phyloP scores from a whole-genome alignment of 2,797 vertebrate species.

The Sebastes nivosus region DNA sequence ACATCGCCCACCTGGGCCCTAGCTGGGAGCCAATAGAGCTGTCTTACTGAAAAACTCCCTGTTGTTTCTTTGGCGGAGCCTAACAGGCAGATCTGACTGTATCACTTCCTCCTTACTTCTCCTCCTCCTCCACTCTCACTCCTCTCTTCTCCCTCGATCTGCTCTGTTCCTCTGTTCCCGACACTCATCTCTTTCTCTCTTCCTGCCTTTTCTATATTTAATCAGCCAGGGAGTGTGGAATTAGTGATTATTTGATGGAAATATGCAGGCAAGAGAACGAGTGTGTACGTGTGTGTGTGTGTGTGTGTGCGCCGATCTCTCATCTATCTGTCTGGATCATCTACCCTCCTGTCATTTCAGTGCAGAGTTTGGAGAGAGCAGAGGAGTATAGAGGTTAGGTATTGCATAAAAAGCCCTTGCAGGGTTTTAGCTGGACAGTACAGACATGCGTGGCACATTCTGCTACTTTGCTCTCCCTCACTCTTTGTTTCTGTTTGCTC shows the following conservation, averaged over 20 bases:
- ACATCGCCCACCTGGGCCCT: constrained; percentile 69
- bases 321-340: constrained; percentile 39
- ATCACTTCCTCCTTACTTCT: constrained; percentile 56
- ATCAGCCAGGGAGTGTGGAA: constrained; percentile 64
- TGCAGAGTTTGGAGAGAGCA: constrained; percentile 45
- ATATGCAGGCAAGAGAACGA: constrained; percentile 30
- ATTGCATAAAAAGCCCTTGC: constrained; percentile 31
- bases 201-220: constrained; percentile 71
- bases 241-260: constrained; percentile 71
- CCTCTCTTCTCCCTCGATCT: constrained; percentile 40
- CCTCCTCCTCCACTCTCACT: constrained; percentile 53
- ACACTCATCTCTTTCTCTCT: constrained; percentile 38
- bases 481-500: constrained; percentile 17
- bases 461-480: constrained; percentile 4
- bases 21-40: constrained; percentile 59
- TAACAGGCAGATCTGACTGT: constrained; percentile 63
- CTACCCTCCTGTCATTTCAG: constrained; percentile 30
- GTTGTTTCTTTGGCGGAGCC: constrained; percentile 69
- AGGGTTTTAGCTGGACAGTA: constrained; percentile 30
- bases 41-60: constrained; percentile 63
- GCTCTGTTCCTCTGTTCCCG: constrained; percentile 37
- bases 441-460: constrained; percentile 24
- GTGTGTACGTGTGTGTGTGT: not conserved
- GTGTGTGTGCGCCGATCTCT: constrained; percentile 18
- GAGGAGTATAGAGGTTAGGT: constrained; percentile 32